Conservation (phyloP, 2,113 vertebrate genomes). For the Phyllopteryx taeniolatus region DNA sequence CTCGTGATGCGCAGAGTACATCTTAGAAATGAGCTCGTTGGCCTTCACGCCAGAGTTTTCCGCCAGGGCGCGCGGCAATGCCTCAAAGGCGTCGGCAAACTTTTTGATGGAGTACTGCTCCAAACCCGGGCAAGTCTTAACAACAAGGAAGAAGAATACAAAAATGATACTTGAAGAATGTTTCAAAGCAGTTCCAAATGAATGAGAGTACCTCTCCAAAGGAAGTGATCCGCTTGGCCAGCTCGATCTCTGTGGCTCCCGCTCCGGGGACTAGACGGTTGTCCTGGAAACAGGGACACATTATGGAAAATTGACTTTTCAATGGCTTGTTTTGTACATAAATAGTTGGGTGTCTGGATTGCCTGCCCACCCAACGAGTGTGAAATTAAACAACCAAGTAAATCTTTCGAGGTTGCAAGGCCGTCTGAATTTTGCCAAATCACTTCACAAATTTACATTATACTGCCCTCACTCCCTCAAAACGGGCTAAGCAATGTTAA, state of each 20-base stretch:
- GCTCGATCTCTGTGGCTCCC: conserved; percentile 93
- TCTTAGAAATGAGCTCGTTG: conserved; percentile 92
- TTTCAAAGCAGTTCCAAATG: not conserved
- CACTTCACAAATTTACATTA: not conserved
- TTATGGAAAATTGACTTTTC: not conserved
- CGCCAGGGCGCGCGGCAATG: conserved; percentile 86
- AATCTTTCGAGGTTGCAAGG: not conserved
- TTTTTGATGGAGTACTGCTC: conserved; percentile 98
- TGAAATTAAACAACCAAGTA: not conserved
- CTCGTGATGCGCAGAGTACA: conserved; percentile 92
- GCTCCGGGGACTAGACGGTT: conserved; percentile 90
- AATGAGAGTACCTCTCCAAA: conserved; percentile 85
- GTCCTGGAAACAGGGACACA: conserved; percentile 72
- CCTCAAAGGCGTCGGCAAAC: conserved; percentile 94
- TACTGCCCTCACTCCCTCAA: not conserved
- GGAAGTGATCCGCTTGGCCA: conserved; percentile 90
- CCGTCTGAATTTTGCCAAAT: not conserved
- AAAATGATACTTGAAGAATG: not conserved
- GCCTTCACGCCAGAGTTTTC: conserved; percentile 94
- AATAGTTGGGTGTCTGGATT: not conserved
- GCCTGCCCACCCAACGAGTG: not conserved
- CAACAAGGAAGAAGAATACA: conserved; percentile 10
- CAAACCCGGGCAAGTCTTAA: conserved; percentile 89
- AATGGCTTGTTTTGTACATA: not conserved
- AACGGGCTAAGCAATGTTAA: too few relatives aligned